Conservation (phyloP, 2,888 invertebrate species). For the Troides helena region DNA sequence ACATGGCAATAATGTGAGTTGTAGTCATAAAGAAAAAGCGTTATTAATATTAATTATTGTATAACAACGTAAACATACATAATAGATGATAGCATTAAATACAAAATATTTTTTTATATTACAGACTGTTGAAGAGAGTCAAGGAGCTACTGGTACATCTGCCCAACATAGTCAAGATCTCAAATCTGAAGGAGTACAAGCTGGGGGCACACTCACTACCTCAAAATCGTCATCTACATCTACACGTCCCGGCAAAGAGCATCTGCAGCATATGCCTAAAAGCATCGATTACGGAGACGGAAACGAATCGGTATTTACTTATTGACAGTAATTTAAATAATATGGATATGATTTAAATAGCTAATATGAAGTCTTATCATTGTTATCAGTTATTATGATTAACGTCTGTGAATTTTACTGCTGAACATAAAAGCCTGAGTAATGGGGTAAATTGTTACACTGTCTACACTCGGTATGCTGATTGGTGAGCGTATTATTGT, state of each 20-base stretch:
- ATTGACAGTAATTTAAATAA: not conserved
- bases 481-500: too few species aligned
- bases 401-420: too few species aligned
- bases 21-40: not conserved
- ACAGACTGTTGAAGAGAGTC: slow-evolving; percentile 67
- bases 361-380: too few species aligned
- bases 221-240: slow-evolving; percentile 84
- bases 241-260: slow-evolving; percentile 76
- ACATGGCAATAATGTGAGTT: slow-evolving; percentile 83
- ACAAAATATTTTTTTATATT: slow-evolving; percentile 29
- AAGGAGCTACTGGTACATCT: slow-evolving; percentile 55
- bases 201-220: slow-evolving; percentile 85
- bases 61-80: not conserved
- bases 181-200: slow-evolving; percentile 91
- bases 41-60: not conserved
- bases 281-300: slow-evolving; percentile 85
- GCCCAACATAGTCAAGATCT: slow-evolving; percentile 70
- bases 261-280: slow-evolving; percentile 80
- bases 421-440: too few species aligned
- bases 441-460: too few species aligned
- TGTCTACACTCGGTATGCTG: too few species aligned
- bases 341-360: too few species aligned
- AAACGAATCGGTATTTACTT: slow-evolving; percentile 75
- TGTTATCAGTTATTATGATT: too few species aligned
- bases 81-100: not conserved